Conservation (phyloP, 2,797 vertebrate genomes). For the Mycteria americana region DNA sequence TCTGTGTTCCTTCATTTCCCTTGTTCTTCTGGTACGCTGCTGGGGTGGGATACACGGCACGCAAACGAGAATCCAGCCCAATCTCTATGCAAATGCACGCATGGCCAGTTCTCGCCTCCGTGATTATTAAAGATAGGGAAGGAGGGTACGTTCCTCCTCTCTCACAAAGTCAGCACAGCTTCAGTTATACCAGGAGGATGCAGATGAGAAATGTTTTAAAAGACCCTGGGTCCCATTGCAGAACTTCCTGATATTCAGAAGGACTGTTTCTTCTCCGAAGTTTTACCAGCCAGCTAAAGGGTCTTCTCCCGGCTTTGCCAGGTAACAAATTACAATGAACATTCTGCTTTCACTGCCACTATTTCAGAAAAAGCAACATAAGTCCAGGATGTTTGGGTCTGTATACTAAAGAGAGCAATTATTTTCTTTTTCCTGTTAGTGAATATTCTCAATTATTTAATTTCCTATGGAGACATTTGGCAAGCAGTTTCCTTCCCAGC, state of each 20-base stretch:
- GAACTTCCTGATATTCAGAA: neutral
- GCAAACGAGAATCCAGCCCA: neutral
- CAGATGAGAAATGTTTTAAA: neutral
- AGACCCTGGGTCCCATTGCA: neutral
- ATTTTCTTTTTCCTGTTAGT: neutral
- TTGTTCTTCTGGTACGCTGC: neutral
- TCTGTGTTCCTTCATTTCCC: neutral
- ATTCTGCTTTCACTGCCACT: neutral
- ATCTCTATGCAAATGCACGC: neutral
- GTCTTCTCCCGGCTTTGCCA: neutral
- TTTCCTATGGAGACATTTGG: constrained; percentile 44
- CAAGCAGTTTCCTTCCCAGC: constrained; percentile 20
- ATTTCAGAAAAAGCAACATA: neutral
- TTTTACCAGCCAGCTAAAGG: neutral
- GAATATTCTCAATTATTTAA: constrained; percentile 49
- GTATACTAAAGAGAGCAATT: neutral
- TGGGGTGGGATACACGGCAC: neutral
- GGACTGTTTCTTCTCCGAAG: neutral
- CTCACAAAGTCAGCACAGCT: neutral
- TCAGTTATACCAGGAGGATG: fast-evolving
- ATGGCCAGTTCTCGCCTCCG: neutral
- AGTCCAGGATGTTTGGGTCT: neutral
- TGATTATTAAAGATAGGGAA: neutral
- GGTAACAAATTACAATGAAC: neutral
- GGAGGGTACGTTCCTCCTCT: neutral